These are phyloP conservation scores for Chrysotoxum bicinctum DNA, from an alignment of 2,888 invertebrate species.

Conservation along the genomic window DNA sequence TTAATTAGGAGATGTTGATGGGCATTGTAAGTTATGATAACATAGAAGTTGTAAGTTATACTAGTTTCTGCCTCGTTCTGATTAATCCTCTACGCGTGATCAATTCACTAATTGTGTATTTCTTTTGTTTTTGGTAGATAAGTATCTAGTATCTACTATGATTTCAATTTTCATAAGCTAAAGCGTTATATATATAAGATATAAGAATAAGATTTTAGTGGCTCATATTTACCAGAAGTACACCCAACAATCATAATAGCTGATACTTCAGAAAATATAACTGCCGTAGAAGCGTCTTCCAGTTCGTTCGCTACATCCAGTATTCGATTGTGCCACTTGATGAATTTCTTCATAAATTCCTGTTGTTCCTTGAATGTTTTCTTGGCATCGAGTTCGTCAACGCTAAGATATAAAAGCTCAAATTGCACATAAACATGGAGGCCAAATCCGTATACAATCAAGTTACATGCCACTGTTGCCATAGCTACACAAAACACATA, in stretches of 20 bases:
- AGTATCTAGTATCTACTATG: too few relatives aligned
- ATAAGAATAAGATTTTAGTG: not conserved
- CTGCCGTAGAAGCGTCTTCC: conserved; percentile 18
- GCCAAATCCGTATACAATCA: conserved; percentile 19
- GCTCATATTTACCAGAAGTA: conserved; percentile 7
- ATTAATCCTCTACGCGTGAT: too few relatives aligned
- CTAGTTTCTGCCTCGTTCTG: too few relatives aligned
- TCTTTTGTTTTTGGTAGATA: too few relatives aligned
- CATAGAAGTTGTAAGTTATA: too few relatives aligned
- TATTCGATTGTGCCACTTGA: conserved; percentile 9
- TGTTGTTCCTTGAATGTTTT: not conserved
- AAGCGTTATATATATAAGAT: too few relatives aligned
- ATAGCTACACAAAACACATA: conserved; percentile 15
- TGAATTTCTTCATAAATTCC: not conserved
- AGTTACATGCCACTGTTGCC: conserved; percentile 24
- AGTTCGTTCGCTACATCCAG: conserved; percentile 4
- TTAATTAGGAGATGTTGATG: too few relatives aligned
- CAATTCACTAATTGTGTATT: too few relatives aligned
- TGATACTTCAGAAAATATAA: conserved; percentile 19
- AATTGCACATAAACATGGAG: conserved; percentile 25
- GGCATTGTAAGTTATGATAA: too few relatives aligned
- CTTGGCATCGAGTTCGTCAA: not conserved
- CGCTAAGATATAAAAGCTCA: not conserved
- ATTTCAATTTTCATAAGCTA: too few relatives aligned
- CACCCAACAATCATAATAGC: conserved; percentile 22